Percentiles rank a stretch among this genome's conserved stretches.
Conservation (phyloP, 2,797 vertebrate species). For the Triplophysa bombifrons region DNA sequence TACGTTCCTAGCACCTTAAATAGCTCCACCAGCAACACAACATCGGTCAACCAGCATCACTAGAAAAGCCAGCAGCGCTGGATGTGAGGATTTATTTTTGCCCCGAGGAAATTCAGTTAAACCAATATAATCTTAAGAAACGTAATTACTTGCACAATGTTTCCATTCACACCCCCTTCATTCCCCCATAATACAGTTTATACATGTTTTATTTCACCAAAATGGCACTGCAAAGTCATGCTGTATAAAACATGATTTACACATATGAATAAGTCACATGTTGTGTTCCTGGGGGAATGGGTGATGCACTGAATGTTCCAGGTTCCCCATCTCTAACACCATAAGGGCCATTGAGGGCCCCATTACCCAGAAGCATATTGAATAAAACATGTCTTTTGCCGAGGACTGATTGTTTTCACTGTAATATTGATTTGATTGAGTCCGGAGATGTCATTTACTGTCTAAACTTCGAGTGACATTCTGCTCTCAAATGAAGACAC, state of each 20-base stretch:
- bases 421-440: slow-evolving; percentile 48
- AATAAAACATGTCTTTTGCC: slow-evolving; percentile 40
- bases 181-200: slow-evolving; percentile 19
- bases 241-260: slow-evolving; percentile 49
- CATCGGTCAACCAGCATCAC: not conserved
- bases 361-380: slow-evolving; percentile 3
- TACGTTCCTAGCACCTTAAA: not conserved
- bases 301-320: slow-evolving; percentile 24
- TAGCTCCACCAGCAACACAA: not conserved
- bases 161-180: not conserved
- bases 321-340: slow-evolving; percentile 18
- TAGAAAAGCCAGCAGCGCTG: not conserved
- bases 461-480: slow-evolving; percentile 19
- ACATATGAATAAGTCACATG: slow-evolving; percentile 35
- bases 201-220: slow-evolving; percentile 41
- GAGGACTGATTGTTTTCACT: slow-evolving; percentile 48
- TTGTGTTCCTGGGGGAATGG: slow-evolving; percentile 17
- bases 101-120: not conserved
- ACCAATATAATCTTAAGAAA: not conserved
- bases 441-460: slow-evolving; percentile 42
- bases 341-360: slow-evolving; percentile 4
- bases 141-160: not conserved
- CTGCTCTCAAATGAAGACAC: slow-evolving; percentile 18
- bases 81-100: too few relatives aligned
- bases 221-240: slow-evolving; percentile 40